Conservation (phyloP, 2,797 vertebrate genomes). For the Odontamblyopus rebecca region DNA sequence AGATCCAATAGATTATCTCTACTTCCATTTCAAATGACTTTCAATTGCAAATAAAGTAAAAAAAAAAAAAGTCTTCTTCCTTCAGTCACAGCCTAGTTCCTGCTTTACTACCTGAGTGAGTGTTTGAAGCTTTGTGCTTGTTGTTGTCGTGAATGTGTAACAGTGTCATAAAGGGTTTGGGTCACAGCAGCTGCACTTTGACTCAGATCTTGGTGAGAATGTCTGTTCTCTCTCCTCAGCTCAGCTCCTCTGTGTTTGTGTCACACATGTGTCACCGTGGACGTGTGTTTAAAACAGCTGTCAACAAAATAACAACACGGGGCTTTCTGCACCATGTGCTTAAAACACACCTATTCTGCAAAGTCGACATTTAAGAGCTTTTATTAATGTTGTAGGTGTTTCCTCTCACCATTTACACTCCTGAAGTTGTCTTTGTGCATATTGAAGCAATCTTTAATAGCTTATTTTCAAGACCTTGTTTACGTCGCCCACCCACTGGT, state of each 20-base stretch:
- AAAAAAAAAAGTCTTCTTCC: neutral
- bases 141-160: conserved; percentile 5
- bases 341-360: no score
- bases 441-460: no score
- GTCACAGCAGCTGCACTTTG: conserved; percentile 5
- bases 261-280: neutral
- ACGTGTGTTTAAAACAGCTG: neutral
- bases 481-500: no score
- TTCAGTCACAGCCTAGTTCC: neutral
- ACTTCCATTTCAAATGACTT: no score
- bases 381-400: no score
- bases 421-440: no score
- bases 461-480: no score
- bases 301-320: neutral
- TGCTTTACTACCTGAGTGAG: neutral
- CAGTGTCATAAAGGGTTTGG: neutral
- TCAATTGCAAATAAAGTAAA: neutral
- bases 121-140: neutral
- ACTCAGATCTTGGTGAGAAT: neutral
- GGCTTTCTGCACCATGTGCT: neutral
- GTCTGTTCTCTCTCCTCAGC: neutral
- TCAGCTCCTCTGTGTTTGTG: neutral
- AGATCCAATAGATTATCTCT: no score
- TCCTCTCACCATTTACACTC: no score
- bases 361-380: no score